phyloP scores from a whole-genome alignment of 1,140 invertebrate genomes.

The Thereuonema tuberculata region DNA sequence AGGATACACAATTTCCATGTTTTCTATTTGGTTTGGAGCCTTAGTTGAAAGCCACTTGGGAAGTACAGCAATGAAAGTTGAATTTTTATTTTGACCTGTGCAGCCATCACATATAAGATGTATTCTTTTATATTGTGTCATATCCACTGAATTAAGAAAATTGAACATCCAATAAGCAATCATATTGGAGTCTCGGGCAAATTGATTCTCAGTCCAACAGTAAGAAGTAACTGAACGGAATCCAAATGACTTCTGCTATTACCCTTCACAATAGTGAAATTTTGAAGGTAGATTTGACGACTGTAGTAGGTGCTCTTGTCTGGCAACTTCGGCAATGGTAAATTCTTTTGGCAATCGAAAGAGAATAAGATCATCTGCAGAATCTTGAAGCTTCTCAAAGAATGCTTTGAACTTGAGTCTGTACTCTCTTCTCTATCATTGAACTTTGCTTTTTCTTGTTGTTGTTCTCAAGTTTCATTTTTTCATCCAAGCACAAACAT shows the following conservation, averaged over 20 bases:
- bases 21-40: conserved; percentile 6
- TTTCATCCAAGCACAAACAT: neutral
- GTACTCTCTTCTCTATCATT: neutral
- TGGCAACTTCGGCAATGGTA: neutral
- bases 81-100: conserved; percentile 15
- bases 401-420: neutral
- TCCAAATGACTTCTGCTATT: neutral
- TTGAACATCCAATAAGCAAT: neutral
- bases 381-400: neutral
- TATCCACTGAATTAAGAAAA: neutral
- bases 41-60: conserved; percentile 3
- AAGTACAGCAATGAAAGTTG: conserved; percentile 8
- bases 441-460: neutral
- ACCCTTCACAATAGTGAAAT: neutral
- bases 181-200: neutral
- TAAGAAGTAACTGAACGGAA: neutral
- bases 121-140: neutral
- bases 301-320: neutral
- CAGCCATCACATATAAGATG: conserved; percentile 15
- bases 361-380: neutral
- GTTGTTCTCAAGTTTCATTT: neutral
- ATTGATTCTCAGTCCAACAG: neutral
- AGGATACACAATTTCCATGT: conserved; percentile 8
- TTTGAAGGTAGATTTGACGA: conserved; percentile 1
- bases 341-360: conserved; percentile 7